Conservation (phyloP, 2,888 invertebrate genomes). For the Cataglyphis livida region DNA sequence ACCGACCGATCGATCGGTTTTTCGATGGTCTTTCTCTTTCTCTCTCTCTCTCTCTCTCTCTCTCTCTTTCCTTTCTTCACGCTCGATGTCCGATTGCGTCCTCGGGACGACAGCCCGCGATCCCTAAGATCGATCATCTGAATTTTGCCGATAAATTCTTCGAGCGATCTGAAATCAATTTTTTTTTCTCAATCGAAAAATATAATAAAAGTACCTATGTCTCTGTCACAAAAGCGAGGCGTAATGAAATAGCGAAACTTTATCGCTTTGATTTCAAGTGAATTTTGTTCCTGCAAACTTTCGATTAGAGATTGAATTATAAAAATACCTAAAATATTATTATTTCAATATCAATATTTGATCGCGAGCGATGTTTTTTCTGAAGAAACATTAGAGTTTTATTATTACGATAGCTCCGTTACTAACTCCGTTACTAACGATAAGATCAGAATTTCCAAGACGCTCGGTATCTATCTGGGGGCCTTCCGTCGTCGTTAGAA, state of each 20-base stretch:
- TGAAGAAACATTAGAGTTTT: not conserved
- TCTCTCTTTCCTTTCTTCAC: slow-evolving; percentile 10
- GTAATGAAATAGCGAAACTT: not conserved
- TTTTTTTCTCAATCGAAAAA: not conserved
- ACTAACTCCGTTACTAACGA: not conserved
- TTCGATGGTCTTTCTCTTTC: not conserved
- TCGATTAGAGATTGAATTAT: not conserved
- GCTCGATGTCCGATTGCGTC: slow-evolving; percentile 27
- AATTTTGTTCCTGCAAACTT: not conserved
- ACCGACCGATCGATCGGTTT: slow-evolving; percentile 51
- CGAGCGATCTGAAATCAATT: not conserved
- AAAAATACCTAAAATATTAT: too few species aligned
- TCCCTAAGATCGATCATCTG: slow-evolving; percentile 8
- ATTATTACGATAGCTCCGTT: not conserved
- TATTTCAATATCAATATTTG: not conserved
- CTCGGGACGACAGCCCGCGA: slow-evolving; percentile 13
- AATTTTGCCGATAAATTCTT: slow-evolving; percentile 6
- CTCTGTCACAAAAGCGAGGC: not conserved
- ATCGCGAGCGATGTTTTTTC: not conserved
- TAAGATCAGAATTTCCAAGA: not conserved
- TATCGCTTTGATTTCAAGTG: not conserved
- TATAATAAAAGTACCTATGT: not conserved
- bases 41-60: slow-evolving; percentile 20
- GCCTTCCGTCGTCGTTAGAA: slow-evolving; percentile 37
- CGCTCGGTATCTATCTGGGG: slow-evolving; percentile 4